phyloP scores from a whole-genome alignment of 2,797 vertebrate species.

The Sebastes taczanowskii region DNA sequence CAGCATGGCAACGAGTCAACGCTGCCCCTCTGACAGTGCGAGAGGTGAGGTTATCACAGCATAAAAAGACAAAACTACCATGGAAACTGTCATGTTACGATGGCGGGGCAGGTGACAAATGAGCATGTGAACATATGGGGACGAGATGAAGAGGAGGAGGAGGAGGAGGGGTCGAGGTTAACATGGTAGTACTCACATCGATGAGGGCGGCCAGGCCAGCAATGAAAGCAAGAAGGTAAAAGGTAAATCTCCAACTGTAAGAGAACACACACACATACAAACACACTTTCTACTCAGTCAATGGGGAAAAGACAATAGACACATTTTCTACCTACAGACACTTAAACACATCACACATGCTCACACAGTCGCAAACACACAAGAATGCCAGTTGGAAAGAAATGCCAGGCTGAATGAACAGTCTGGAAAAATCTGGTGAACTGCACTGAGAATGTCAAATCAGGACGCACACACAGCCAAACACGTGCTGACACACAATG shows the following conservation, averaged over 20 bases:
- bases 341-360: constrained; percentile 7
- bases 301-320: constrained; percentile 44
- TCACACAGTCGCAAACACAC: neutral
- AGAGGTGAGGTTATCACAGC: constrained; percentile 23
- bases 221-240: constrained; percentile 97
- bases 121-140: constrained; percentile 9
- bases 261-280: constrained; percentile 81
- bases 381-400: constrained; percentile 16
- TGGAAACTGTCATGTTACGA: constrained; percentile 13
- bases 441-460: constrained; percentile 33
- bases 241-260: constrained; percentile 97
- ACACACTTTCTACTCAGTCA: constrained; percentile 71
- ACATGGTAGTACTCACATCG: constrained; percentile 88
- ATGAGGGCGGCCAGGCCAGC: constrained; percentile 92
- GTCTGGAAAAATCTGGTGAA: constrained; percentile 38
- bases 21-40: constrained; percentile 8
- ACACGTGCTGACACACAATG: constrained; percentile 25
- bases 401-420: constrained; percentile 10
- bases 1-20: constrained; percentile 44
- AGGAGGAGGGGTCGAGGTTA: constrained; percentile 8
- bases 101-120: constrained; percentile 24
- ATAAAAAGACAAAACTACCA: constrained; percentile 8
- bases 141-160: neutral
- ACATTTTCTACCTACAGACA: constrained; percentile 36
- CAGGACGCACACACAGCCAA: constrained; percentile 19